These are phyloP conservation scores for Benthosema pterotum DNA, from an alignment of 2,797 vertebrate genomes.

Conservation along the genomic window DNA sequence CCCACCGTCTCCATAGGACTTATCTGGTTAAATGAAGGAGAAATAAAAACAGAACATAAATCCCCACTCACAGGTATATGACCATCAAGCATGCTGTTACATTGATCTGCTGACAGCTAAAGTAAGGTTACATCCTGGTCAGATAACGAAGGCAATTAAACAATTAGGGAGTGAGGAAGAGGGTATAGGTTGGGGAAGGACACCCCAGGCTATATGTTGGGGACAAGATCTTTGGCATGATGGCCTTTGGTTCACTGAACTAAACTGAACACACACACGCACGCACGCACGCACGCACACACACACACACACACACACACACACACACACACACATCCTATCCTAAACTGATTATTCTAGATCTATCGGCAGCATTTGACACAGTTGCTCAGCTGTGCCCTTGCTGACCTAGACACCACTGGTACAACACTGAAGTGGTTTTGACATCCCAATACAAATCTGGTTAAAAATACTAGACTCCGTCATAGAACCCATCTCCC, in stretches of 20 bases:
- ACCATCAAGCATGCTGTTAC: slow-evolving; percentile 37
- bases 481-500: too few relatives aligned
- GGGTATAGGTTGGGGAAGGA: slow-evolving; percentile 29
- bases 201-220: slow-evolving; percentile 20
- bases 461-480: too few relatives aligned
- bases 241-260: background rate
- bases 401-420: too few relatives aligned
- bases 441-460: too few relatives aligned
- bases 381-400: too few relatives aligned
- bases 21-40: too few relatives aligned
- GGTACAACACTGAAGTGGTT: too few relatives aligned
- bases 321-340: background rate
- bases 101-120: slow-evolving; percentile 38
- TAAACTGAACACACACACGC: background rate
- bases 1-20: too few relatives aligned
- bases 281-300: background rate
- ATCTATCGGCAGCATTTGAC: too few relatives aligned
- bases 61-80: too few relatives aligned
- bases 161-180: slow-evolving; percentile 42
- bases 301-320: background rate
- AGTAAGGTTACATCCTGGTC: slow-evolving; percentile 47
- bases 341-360: too few relatives aligned
- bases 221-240: slow-evolving; percentile 1
- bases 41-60: too few relatives aligned
- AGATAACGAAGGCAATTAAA: slow-evolving; percentile 58